Evolutionary conservation across 1,140 invertebrate species (phyloP), one percentile per base, ranked within the genome.

Genomic region (Scylla paramamosain): DNA sequence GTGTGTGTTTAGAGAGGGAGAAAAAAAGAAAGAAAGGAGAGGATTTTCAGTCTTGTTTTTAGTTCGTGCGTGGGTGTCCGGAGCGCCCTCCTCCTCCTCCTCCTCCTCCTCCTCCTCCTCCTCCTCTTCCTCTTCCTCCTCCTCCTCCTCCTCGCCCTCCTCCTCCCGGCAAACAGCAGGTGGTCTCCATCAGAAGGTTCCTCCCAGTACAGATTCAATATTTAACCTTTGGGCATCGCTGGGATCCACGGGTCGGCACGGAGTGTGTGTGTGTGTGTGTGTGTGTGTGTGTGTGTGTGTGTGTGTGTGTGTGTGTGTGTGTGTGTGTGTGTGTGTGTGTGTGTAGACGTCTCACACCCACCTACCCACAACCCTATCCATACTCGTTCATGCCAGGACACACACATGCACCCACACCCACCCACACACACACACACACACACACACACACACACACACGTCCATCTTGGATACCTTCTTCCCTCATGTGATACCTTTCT

Each of bases 141-240:
- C 67, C 67, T n/a, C 67, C 25, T 77, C 67, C 67, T 77, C 67
- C 67, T 77, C 67, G 7, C n/a, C 67, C 25, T 77, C 20, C 25
- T 8, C 67, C 25, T 20, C 67, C 20, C 8, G 25, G 67, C 25
- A 77, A 77, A 59, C 52, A 25, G 25, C 67, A n/a, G 67, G 67
- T 77, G 67, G 67, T 12, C 67, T 12, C 67, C 67, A 77, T 77
- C 67, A 77, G 67, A 12, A 77, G 52, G 67, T 77, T 77, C 67
- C 67, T n/a, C 67, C n/a, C 67, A n/a, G 67, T n/a, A 77, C 67
- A 77, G 67, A 77, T 77, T 77, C 67, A 77, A 77, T 77, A n/a
- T 77, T 77, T n/a, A 77, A 77, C 16, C 67, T 77, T 77, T 20
- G 67, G 25, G 67, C 67, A 77, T 20, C 67, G 67, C 67, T 77